Percentiles rank a stretch among this genome's conserved stretches.
phyloP scores from a whole-genome alignment of 2,888 invertebrate genomes.

The Cryptophagus acutangulus region DNA sequence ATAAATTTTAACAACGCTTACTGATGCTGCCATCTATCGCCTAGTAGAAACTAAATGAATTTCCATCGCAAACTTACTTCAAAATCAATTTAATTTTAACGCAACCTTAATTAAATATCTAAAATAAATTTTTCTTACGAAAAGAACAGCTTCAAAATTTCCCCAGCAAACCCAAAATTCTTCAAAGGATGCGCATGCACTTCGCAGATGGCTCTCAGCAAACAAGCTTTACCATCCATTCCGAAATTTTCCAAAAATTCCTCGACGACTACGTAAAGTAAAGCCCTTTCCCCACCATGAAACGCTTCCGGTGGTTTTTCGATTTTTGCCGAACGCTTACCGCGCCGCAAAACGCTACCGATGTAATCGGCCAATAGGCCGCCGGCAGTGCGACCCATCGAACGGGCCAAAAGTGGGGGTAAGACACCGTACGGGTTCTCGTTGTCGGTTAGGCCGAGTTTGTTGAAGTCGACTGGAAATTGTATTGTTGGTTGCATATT shows the following conservation, averaged over 20 bases:
- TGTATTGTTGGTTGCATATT: too few species aligned
- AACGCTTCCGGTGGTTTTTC: conserved; percentile 50
- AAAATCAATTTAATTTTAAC: not conserved
- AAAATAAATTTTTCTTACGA: conserved; percentile 57
- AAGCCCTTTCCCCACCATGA: conserved; percentile 78
- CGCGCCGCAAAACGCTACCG: conserved; percentile 60
- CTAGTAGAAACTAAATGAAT: too few species aligned
- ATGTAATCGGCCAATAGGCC: conserved; percentile 68
- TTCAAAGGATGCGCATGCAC: conserved; percentile 73
- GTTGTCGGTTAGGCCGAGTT: conserved; percentile 80
- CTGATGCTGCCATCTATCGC: too few species aligned
- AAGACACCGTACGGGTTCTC: conserved; percentile 80
- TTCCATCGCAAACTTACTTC: too few species aligned
- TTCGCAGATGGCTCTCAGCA: conserved; percentile 79
- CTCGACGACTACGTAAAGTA: conserved; percentile 73
- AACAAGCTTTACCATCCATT: conserved; percentile 75
- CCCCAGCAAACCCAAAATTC: conserved; percentile 76
- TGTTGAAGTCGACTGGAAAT: conserved; percentile 74
- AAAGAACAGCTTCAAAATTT: conserved; percentile 75
- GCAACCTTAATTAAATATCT: not conserved
- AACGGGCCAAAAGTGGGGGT: conserved; percentile 70
- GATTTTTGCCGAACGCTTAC: conserved; percentile 36
- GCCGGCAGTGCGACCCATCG: conserved; percentile 70
- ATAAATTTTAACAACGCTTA: too few species aligned
- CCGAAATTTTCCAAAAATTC: conserved; percentile 77